phyloP scores from a whole-genome alignment of 2,888 invertebrate genomes.

The Drosophila robusta region DNA sequence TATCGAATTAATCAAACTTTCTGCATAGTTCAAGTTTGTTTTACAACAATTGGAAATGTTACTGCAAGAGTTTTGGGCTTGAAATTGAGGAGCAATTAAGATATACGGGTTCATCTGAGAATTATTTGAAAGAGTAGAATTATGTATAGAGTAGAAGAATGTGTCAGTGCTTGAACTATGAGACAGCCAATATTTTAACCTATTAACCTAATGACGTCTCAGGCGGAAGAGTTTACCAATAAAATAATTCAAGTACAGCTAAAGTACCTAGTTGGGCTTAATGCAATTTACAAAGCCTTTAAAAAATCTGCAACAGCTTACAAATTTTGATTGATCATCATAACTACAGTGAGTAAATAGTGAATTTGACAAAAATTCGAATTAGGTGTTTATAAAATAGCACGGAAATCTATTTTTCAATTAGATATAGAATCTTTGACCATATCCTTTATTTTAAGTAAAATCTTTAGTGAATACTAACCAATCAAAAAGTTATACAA shows the following conservation, averaged over 20 bases:
- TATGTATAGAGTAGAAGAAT: background rate
- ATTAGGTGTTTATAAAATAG: no score
- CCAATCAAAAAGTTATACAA: no score
- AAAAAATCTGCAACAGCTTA: no score
- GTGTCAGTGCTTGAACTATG: background rate
- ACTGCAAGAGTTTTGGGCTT: background rate
- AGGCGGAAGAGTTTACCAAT: background rate
- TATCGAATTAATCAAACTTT: background rate
- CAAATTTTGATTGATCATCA: no score
- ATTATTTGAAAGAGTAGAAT: background rate
- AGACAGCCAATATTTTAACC: background rate
- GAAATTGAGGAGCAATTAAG: constrained; percentile 10
- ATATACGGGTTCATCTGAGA: constrained; percentile 9
- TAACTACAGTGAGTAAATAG: no score
- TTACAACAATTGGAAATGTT: background rate
- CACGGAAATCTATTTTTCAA: no score
- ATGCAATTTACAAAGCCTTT: no score
- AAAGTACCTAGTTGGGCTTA: background rate
- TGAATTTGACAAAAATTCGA: no score
- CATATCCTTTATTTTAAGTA: no score
- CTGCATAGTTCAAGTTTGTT: background rate
- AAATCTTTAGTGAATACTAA: no score
- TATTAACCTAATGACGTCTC: background rate
- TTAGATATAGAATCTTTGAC: no score
- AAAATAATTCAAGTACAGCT: background rate